Conservation (phyloP, 2,888 invertebrate species). For the Drosophila birchii region DNA sequence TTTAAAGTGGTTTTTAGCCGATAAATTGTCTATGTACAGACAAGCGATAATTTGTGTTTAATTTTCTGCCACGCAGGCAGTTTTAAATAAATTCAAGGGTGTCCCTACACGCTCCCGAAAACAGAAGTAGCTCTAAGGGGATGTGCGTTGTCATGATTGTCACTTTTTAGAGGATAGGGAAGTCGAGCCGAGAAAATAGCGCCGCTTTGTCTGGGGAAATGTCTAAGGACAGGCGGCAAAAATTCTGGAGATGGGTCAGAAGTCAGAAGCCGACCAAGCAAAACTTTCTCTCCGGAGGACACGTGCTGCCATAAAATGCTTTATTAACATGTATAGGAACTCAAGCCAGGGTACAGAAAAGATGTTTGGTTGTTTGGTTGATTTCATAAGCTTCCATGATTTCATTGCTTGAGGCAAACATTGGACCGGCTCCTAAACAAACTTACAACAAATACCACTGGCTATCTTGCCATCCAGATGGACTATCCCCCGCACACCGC, state of each 20-base stretch:
- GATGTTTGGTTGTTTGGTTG: constrained; percentile 18
- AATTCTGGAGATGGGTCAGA: constrained; percentile 2
- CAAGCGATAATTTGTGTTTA: constrained; percentile 45
- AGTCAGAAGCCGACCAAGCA: constrained; percentile 27
- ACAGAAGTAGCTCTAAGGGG: neutral
- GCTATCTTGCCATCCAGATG: neutral
- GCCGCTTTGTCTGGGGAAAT: constrained; percentile 65
- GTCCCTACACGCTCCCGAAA: constrained; percentile 9
- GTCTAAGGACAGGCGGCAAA: constrained; percentile 53
- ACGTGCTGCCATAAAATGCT: constrained; percentile 70
- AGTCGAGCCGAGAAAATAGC: constrained; percentile 43
- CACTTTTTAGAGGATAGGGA: constrained; percentile 29
- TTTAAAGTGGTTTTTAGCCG: neutral
- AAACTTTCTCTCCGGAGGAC: constrained; percentile 37
- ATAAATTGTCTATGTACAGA: constrained; percentile 13
- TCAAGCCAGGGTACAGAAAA: neutral
- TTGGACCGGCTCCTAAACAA: constrained; percentile 59
- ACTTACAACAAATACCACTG: constrained; percentile 41
- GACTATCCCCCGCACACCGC: neutral
- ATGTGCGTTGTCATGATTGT: constrained; percentile 33
- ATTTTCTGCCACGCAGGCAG: constrained; percentile 24
- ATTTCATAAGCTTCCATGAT: constrained; percentile 35
- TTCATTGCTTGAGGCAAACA: constrained; percentile 55
- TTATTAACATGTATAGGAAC: constrained; percentile 65
- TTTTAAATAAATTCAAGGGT: constrained; percentile 57